Evolutionary conservation across 2,797 vertebrate genomes (phyloP).

Genomic region (Synaphobranchus kaupii): DNA sequence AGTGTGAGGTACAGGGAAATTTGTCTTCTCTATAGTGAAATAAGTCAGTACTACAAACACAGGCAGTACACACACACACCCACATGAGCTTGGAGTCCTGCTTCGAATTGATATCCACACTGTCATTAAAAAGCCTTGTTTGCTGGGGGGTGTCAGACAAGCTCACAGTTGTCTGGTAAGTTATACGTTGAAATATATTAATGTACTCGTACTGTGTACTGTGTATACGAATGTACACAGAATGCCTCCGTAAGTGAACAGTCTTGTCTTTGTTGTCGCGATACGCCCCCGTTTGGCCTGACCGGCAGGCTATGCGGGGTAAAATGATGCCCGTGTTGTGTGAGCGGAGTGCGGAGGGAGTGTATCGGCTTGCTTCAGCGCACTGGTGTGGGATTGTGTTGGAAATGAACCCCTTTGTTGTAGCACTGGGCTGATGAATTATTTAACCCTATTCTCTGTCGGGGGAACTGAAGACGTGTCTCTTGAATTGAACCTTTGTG

Average conservation of each 20-base stretch:
- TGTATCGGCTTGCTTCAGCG: constrained; percentile 62
- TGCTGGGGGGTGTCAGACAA: background rate
- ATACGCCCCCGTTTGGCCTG: constrained; percentile 46
- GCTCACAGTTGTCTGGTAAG: background rate
- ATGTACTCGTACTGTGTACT: background rate
- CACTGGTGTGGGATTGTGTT: constrained; percentile 62
- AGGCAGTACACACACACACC: background rate
- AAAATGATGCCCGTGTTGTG: constrained; percentile 73
- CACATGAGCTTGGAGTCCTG: background rate
- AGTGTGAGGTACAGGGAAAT: background rate
- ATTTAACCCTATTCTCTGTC: constrained; percentile 61
- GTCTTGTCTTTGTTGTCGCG: constrained; percentile 35
- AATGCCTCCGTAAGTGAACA: constrained; percentile 25
- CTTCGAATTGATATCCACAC: background rate
- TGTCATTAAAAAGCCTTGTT: background rate
- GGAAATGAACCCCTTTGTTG: constrained; percentile 68
- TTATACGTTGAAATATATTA: background rate
- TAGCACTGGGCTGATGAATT: constrained; percentile 69
- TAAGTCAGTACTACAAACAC: background rate
- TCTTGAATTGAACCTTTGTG: constrained; percentile 37
- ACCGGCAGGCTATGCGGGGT: constrained; percentile 63
- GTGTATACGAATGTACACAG: background rate
- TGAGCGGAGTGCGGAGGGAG: constrained; percentile 58
- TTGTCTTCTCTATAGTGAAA: background rate
- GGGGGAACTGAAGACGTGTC: constrained; percentile 45